Percentiles rank a stretch among this genome's conserved stretches.
phyloP scores from a whole-genome alignment of 2,113 vertebrate genomes.

The Ictidomys tridecemlineatus region DNA sequence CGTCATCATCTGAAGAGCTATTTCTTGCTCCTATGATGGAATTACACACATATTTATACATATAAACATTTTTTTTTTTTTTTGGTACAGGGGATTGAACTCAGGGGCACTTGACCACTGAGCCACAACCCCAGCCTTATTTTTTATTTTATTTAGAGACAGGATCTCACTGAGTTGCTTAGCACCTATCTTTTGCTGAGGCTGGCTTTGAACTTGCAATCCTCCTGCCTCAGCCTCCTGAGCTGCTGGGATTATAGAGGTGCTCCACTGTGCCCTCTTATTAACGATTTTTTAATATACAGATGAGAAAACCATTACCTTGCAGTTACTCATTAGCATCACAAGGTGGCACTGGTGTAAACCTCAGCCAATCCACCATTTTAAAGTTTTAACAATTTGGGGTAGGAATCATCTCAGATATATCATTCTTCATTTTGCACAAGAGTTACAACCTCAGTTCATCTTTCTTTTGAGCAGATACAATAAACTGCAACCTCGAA shows the following conservation, averaged over 20 bases:
- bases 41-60: neutral
- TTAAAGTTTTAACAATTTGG: neutral
- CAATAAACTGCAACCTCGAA: neutral
- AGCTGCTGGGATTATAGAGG: too few species aligned
- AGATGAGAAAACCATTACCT: neutral
- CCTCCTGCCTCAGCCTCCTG: too few species aligned
- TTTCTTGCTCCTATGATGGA: conserved; percentile 4
- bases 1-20: neutral
- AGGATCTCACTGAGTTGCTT: too few species aligned
- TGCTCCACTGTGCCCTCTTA: too few species aligned
- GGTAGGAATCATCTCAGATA: neutral
- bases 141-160: too few species aligned
- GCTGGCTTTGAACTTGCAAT: too few species aligned
- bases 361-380: neutral
- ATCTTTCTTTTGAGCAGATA: neutral
- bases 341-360: conserved; percentile 46
- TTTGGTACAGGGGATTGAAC: too few species aligned
- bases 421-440: neutral
- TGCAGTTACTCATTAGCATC: neutral
- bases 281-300: neutral
- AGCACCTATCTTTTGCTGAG: too few species aligned
- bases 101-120: too few species aligned
- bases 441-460: neutral
- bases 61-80: neutral
- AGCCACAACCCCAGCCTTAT: too few species aligned